These are phyloP conservation scores for Romanomermis culicivorax DNA, from an alignment of 2,888 invertebrate species.

Conservation along the genomic window DNA sequence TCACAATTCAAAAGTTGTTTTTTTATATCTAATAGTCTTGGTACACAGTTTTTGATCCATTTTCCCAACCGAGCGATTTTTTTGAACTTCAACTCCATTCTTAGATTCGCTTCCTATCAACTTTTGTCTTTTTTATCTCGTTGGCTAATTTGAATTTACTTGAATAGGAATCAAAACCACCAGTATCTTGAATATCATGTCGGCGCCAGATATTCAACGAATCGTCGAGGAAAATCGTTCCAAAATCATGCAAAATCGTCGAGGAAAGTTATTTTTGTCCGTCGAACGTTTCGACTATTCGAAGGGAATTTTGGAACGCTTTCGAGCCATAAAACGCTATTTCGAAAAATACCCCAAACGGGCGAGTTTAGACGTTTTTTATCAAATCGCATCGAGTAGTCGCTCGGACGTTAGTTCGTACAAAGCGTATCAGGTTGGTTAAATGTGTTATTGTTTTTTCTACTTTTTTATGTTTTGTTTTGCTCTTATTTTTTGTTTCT, in stretches of 20 bases:
- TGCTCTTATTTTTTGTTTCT: too few species aligned
- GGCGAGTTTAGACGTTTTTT: conserved; percentile 9
- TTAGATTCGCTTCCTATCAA: too few species aligned
- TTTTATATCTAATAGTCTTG: too few species aligned
- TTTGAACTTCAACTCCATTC: too few species aligned
- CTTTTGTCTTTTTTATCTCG: too few species aligned
- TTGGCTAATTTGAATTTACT: too few species aligned
- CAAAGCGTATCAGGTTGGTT: too few species aligned
- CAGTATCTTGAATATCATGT: conserved; percentile 51
- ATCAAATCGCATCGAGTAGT: conserved; percentile 9
- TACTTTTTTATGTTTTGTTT: too few species aligned
- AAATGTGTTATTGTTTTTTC: too few species aligned
- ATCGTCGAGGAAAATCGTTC: background rate
- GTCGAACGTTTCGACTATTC: conserved; percentile 16
- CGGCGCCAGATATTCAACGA: background rate
- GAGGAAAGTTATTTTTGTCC: conserved; percentile 5
- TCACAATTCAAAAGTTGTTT: too few species aligned
- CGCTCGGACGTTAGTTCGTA: conserved; percentile 9
- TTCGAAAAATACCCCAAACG: conserved; percentile 18
- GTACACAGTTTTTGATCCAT: too few species aligned
- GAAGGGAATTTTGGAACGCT: conserved; percentile 14
- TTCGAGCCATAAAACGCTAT: conserved; percentile 17
- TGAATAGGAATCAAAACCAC: conserved; percentile 52
- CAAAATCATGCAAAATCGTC: background rate
- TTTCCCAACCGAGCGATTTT: too few species aligned